Conservation (phyloP, 1,140 invertebrate genomes). For the Batillaria attramentaria region DNA sequence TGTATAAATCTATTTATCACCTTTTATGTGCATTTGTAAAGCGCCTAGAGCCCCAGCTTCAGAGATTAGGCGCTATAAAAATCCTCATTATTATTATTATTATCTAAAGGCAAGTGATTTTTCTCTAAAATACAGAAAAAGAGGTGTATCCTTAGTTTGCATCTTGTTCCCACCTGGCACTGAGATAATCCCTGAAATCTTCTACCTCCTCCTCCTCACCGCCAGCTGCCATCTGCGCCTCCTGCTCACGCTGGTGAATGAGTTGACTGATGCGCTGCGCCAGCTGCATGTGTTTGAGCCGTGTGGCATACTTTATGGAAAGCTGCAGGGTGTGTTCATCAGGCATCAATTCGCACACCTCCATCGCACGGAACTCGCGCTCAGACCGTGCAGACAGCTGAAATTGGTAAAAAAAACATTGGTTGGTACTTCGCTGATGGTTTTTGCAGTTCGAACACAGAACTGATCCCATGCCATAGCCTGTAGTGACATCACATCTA, state of each 20-base stretch:
- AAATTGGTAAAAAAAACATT: conserved; percentile 52
- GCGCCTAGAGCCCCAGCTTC: too few relatives aligned
- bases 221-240: conserved; percentile 58
- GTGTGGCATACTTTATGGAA: conserved; percentile 89
- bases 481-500: conserved; percentile 1
- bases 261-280: conserved; percentile 77
- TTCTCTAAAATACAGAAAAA: not conserved
- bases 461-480: too few relatives aligned
- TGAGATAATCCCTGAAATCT: conserved; percentile 22
- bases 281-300: conserved; percentile 82
- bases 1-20: not conserved
- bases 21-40: too few relatives aligned
- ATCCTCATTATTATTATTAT: too few relatives aligned
- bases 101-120: too few relatives aligned
- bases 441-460: not conserved
- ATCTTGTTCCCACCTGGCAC: conserved; percentile 29
- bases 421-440: not conserved
- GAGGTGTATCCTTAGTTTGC: not conserved
- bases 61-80: too few relatives aligned
- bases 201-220: conserved; percentile 46
- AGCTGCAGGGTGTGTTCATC: conserved; percentile 84
- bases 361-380: conserved; percentile 87
- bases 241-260: conserved; percentile 58
- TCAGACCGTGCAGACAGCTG: conserved; percentile 87
- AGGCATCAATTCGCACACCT: conserved; percentile 87